These are phyloP conservation scores for Falco biarmicus DNA, from an alignment of 2,797 vertebrate genomes.

Conservation along the genomic window DNA sequence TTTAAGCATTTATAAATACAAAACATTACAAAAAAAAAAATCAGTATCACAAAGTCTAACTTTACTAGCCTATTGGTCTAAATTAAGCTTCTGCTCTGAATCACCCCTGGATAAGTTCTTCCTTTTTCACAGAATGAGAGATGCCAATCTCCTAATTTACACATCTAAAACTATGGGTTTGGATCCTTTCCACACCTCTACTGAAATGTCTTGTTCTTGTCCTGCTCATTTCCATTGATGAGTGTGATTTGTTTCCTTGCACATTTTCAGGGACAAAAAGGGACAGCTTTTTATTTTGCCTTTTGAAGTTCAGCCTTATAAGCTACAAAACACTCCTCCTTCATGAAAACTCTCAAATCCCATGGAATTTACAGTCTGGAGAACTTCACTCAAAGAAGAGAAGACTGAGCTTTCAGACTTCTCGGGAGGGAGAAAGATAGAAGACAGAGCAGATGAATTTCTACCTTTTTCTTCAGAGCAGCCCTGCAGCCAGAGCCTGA, in stretches of 20 bases:
- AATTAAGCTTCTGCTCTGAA: background rate
- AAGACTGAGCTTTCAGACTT: background rate
- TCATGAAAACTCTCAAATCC: background rate
- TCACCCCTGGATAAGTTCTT: background rate
- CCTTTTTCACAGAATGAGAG: background rate
- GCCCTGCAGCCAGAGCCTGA: background rate
- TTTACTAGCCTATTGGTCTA: background rate
- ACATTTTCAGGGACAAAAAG: background rate
- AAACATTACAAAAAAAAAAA: background rate
- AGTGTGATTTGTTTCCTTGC: background rate
- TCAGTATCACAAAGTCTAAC: background rate
- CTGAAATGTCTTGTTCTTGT: background rate
- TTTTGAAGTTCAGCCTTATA: background rate
- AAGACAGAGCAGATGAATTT: background rate
- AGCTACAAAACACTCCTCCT: background rate
- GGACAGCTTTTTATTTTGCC: background rate
- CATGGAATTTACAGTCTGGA: background rate
- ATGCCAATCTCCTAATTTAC: background rate
- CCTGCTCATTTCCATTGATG: background rate
- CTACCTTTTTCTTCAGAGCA: background rate
- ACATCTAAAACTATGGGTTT: background rate
- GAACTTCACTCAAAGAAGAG: background rate
- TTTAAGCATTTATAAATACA: background rate
- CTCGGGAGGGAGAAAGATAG: background rate
- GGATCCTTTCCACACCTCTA: background rate